These are phyloP conservation scores for Invenusta paracnida DNA, from an alignment of 2,888 invertebrate genomes.

Conservation along the genomic window DNA sequence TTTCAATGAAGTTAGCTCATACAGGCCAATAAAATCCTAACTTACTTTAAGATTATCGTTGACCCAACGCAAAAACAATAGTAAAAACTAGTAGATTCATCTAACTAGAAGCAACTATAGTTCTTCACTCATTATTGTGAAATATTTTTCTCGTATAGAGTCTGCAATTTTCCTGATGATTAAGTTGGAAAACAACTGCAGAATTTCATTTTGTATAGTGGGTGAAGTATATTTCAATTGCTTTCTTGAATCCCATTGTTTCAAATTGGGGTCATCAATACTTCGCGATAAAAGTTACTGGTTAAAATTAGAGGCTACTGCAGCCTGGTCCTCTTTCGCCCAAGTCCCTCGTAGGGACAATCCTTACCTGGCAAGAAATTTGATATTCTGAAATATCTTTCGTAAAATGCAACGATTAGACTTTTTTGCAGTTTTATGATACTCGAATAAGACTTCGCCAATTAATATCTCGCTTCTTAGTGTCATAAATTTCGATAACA, in stretches of 20 bases:
- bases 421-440: background rate
- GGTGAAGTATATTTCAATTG: background rate
- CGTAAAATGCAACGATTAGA: background rate
- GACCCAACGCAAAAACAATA: background rate
- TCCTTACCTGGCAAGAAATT: background rate
- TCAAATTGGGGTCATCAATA: background rate
- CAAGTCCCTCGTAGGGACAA: background rate
- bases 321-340: background rate
- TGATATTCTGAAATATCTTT: background rate
- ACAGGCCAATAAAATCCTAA: background rate
- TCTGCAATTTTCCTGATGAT: background rate
- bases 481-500: background rate
- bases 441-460: background rate
- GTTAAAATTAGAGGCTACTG: background rate
- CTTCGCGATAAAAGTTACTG: background rate
- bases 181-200: background rate
- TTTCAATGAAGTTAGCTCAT: background rate
- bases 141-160: background rate
- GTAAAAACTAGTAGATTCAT: background rate
- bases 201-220: background rate
- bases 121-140: background rate
- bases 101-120: background rate
- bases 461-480: background rate
- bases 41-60: background rate
- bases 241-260: background rate